These are phyloP conservation scores for Caenorhabditis inopinata DNA, from an alignment of 1,140 invertebrate genomes.

Conservation along the genomic window DNA sequence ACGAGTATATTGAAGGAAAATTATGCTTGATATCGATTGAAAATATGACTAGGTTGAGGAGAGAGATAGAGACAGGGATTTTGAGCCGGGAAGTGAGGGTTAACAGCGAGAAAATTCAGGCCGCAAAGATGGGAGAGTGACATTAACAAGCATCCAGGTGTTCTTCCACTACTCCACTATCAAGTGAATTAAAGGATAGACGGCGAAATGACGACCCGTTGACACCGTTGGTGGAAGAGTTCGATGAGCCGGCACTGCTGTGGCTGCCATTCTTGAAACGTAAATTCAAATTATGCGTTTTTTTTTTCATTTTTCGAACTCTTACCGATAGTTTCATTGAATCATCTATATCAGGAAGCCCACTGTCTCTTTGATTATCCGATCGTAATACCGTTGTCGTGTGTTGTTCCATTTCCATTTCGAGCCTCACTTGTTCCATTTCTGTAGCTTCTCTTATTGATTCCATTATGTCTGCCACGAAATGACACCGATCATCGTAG, in stretches of 20 bases:
- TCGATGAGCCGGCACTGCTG: background rate
- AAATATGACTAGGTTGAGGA: background rate
- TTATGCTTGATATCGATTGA: constrained; percentile 25
- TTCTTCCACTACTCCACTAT: constrained; percentile 54
- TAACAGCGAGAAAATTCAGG: background rate
- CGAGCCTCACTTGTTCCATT: constrained; percentile 62
- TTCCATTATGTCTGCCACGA: constrained; percentile 60
- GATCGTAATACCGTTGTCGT: constrained; percentile 11
- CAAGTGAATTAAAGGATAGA: constrained; percentile 54
- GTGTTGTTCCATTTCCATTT: constrained; percentile 63
- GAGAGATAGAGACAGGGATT: background rate
- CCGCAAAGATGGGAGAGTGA: background rate
- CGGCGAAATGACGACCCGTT: constrained; percentile 37
- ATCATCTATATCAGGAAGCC: constrained; percentile 54
- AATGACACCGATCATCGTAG: constrained; percentile 61
- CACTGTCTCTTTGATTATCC: constrained; percentile 55
- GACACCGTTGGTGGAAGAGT: background rate
- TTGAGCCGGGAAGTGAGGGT: too few relatives aligned
- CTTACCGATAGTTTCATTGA: constrained; percentile 15
- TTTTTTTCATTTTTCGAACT: background rate
- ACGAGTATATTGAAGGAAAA: background rate
- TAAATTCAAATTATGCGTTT: background rate
- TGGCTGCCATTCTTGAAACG: background rate
- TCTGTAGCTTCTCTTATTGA: constrained; percentile 60
- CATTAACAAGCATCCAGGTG: constrained; percentile 32